Base-by-base conservation (phyloP, 2,888 invertebrate species). In the Argyresthia albistria region DNA sequence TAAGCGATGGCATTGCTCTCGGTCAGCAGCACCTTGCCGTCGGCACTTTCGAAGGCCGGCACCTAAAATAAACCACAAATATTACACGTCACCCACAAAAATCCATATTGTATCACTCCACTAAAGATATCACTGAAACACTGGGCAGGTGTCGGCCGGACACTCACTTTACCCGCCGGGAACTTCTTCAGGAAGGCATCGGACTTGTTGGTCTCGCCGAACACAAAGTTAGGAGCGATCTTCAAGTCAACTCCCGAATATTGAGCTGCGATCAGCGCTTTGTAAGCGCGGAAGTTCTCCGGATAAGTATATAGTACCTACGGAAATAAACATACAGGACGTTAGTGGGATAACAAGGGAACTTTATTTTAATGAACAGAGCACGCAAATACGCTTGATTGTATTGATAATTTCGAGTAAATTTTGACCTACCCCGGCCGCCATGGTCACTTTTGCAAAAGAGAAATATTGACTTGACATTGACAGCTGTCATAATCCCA, bases 231-330 rank as follows among this genome's bases (percentile, higher is more conserved):
- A 57, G 92, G 90, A 63, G 93, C 93, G 63, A 96, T 89, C 90
- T 94, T 93, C 70, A 97, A 90, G 76, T 94, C 91, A 66, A 93
- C 93, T 70, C 97, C 97, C 65, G 98, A 96, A 89, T 95, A 98
- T 88, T 97, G 93, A 77, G 99, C 98, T 73, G 99, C 98, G 80
- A 99, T 97, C 78, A 98, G 93, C 76, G 94, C 96, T 90, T 99
- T 99, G 88, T 94, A 96, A 67, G 98, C 97, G 86, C 99, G 95
- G 91, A 98, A 98, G 91, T 98, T 99, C 86, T 97, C 96, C 70
- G 97, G 95, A 90, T 97, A 97, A 80, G 98, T 98, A 91, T 97
- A 99, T 76, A 99, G 91, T 86, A 97, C 98, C 97, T 97, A 91
- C 51, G 89, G 89, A 75, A 89, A 84, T 80, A 78, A 71, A 65